Conservation (phyloP, 1,140 invertebrate genomes). For the Mya arenaria region DNA sequence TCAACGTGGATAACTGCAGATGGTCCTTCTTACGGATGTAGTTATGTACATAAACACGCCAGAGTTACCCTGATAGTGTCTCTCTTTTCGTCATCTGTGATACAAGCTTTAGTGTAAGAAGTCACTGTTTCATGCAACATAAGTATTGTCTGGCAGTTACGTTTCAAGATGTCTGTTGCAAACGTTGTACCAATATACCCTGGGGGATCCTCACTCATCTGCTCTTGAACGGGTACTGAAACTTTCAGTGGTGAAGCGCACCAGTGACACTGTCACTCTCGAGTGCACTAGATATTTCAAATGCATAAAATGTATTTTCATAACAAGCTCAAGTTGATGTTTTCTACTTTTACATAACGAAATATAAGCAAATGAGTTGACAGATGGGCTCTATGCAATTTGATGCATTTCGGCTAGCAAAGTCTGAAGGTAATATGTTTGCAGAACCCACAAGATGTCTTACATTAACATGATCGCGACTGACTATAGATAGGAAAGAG, state of each 20-base stretch:
- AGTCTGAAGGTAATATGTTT: slow-evolving; percentile 21
- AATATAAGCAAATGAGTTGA: slow-evolving; percentile 23
- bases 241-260: slow-evolving; percentile 48
- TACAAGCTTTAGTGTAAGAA: slow-evolving; percentile 44
- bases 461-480: slow-evolving; percentile 5
- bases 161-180: slow-evolving; percentile 50
- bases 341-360: not conserved
- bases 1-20: slow-evolving; percentile 31
- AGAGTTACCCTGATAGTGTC: slow-evolving; percentile 3
- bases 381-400: slow-evolving; percentile 16
- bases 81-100: slow-evolving; percentile 27
- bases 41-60: not conserved
- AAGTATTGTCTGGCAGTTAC: slow-evolving; percentile 45
- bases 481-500: slow-evolving; percentile 45
- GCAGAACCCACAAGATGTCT: not conserved
- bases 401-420: not conserved
- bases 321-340: slow-evolving; percentile 55
- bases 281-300: slow-evolving; percentile 52
- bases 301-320: slow-evolving; percentile 53
- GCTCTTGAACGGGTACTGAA: slow-evolving; percentile 1
- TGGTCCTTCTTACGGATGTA: slow-evolving; percentile 49
- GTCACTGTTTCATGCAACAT: slow-evolving; percentile 52
- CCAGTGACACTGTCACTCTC: slow-evolving; percentile 30
- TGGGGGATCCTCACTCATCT: slow-evolving; percentile 13
- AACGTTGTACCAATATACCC: slow-evolving; percentile 36